A percentile compares a stretch with the other conserved stretches of the same genome.
Evolutionary conservation across 2,113 vertebrate species (phyloP).

Genomic region (Scomber colias): DNA sequence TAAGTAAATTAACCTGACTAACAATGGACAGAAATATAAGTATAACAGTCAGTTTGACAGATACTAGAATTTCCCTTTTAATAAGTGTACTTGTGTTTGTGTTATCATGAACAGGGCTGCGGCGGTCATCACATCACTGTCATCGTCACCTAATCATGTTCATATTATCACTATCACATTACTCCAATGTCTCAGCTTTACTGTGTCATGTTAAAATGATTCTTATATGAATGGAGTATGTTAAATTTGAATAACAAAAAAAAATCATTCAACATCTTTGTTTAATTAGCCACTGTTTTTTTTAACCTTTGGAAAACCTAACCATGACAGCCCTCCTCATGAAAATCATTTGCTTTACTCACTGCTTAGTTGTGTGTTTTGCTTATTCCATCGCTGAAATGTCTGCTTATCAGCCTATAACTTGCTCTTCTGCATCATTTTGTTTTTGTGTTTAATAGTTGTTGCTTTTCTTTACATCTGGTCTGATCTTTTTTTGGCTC

Average conservation of each 20-base stretch:
- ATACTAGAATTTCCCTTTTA: constrained; percentile 18
- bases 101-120: constrained; percentile 36
- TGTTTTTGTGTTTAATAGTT: neutral
- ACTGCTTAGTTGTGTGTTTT: constrained; percentile 42
- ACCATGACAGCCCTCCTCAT: constrained; percentile 41
- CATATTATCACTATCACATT: neutral
- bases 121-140: neutral
- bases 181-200: neutral
- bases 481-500: constrained; percentile 1
- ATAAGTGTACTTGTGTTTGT: constrained; percentile 18
- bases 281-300: neutral
- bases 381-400: constrained; percentile 58
- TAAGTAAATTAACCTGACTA: neutral
- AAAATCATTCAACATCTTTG: neutral
- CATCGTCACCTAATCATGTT: neutral
- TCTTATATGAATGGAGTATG: neutral
- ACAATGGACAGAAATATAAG: neutral
- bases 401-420: constrained; percentile 44
- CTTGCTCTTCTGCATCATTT: neutral
- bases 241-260: neutral
- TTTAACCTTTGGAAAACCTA: constrained; percentile 9
- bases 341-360: constrained; percentile 57
- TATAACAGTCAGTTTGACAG: neutral
- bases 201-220: neutral
- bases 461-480: neutral